Conservation (phyloP, 1,140 invertebrate genomes). For the Drosophila ohnishii region DNA sequence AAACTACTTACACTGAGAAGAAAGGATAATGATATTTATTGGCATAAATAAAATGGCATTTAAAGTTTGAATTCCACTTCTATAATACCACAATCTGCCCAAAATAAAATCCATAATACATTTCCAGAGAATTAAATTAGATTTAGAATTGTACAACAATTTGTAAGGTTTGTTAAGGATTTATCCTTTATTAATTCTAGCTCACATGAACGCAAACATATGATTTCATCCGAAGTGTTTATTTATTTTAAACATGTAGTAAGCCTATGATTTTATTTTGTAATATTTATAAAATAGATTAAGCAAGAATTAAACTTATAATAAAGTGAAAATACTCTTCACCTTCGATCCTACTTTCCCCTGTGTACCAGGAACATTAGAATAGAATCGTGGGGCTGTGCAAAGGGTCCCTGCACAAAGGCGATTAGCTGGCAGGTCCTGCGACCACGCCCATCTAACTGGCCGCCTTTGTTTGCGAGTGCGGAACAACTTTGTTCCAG, state of each 20-base stretch:
- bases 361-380: background rate
- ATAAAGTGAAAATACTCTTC: background rate
- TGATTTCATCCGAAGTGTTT: too few species aligned
- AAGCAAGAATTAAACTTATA: background rate
- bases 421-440: slow-evolving; percentile 63
- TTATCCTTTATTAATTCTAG: too few species aligned
- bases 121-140: too few species aligned
- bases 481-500: slow-evolving; percentile 59
- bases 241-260: too few species aligned
- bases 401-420: slow-evolving; percentile 50
- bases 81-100: too few species aligned
- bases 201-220: too few species aligned
- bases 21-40: background rate
- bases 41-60: too few species aligned
- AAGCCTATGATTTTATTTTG: too few species aligned
- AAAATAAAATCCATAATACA: too few species aligned
- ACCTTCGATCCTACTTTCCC: background rate
- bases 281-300: background rate
- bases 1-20: slow-evolving; percentile 57
- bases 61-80: too few species aligned
- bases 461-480: slow-evolving; percentile 43
- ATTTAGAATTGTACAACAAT: too few species aligned
- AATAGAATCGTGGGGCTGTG: background rate
- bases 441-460: slow-evolving; percentile 45
- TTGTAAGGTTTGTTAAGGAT: too few species aligned